Evolutionary conservation across 2,888 invertebrate genomes (phyloP).

Genomic region (Sipunculus nudus): DNA sequence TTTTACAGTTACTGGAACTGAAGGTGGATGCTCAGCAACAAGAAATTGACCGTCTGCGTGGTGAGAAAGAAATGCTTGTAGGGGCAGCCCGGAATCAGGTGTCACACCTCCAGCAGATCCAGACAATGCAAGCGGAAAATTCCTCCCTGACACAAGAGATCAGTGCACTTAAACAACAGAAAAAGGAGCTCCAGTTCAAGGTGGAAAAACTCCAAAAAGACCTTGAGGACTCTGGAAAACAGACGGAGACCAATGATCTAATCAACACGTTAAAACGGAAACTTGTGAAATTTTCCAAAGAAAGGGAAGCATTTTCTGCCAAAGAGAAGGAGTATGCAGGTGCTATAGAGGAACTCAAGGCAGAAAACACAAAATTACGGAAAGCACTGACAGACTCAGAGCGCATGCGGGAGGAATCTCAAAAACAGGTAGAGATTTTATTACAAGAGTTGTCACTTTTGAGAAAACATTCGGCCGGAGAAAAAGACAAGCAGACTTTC

Average conservation of each 20-base stretch:
- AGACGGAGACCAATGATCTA: constrained; percentile 44
- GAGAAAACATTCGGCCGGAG: constrained; percentile 39
- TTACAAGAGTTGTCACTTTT: constrained; percentile 44
- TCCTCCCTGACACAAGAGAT: constrained; percentile 42
- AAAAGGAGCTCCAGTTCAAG: constrained; percentile 46
- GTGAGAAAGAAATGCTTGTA: no score
- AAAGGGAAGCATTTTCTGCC: constrained; percentile 22
- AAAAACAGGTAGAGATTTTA: constrained; percentile 47
- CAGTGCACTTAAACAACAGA: constrained; percentile 48
- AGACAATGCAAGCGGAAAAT: constrained; percentile 41
- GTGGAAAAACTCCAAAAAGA: constrained; percentile 33
- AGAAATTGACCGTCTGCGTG: no score
- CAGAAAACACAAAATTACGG: constrained; percentile 42
- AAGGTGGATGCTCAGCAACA: no score
- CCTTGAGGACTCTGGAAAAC: constrained; percentile 38
- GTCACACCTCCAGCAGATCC: constrained; percentile 40
- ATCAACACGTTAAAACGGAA: constrained; percentile 41
- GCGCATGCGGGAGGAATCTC: constrained; percentile 44
- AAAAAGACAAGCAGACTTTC: constrained; percentile 49
- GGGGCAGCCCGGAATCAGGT: no score
- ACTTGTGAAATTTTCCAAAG: constrained; percentile 43
- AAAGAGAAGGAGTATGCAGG: constrained; percentile 36
- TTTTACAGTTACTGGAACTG: no score
- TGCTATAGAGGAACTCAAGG: constrained; percentile 41
- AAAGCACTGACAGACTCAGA: constrained; percentile 43